Base-by-base conservation (phyloP, 2,797 vertebrate genomes). In the Urophycis tenuis region DNA sequence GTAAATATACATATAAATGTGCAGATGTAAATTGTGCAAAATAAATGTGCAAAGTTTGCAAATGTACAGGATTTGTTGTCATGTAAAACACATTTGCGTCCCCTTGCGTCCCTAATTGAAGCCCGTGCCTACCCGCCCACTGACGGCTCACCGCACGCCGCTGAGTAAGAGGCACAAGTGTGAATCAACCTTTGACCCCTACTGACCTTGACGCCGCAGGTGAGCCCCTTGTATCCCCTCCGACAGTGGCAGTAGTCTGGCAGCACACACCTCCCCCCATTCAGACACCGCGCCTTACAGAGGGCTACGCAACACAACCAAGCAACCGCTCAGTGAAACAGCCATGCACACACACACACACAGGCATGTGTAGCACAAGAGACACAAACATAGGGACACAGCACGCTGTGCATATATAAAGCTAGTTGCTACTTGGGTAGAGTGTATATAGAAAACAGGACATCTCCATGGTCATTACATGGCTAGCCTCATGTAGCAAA, bases 241-340 rank as follows among this genome's bases (percentile, higher is more conserved):
- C 91, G 93, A 81, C 96, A 98, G 77, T 92, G 92, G 75, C 95
- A 98, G 77, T 93, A 87, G 2, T 96, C 93, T 0, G 95, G 96
- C 70, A 92, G 88, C 6, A 93, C 87, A 72, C 96, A 98, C 45
- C 88, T 92, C 25, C 95, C 95, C 80, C 96, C 95, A 17, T 95
- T 94, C 75, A 96, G 88, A 82, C 96, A 98, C 15, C 91, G 93
- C 82, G 85, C 91, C 74, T 74, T 91, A 87, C 96, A 98, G 35
- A 95, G 82, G 60, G 96, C 96, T 98, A 84, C 75, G 77, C 67
- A 88, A 88, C 31, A 45, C 36, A 76, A 53, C 15, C 19, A 6
- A 10, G 5, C n/a, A 69, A 22, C 45, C 45, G 22, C 19, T 22
- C 45, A 53, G 45, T 22, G 5, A 41, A 1, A 14, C 39, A 15